Base-by-base conservation (phyloP, 2,797 vertebrate species). In the Coluber constrictor region DNA sequence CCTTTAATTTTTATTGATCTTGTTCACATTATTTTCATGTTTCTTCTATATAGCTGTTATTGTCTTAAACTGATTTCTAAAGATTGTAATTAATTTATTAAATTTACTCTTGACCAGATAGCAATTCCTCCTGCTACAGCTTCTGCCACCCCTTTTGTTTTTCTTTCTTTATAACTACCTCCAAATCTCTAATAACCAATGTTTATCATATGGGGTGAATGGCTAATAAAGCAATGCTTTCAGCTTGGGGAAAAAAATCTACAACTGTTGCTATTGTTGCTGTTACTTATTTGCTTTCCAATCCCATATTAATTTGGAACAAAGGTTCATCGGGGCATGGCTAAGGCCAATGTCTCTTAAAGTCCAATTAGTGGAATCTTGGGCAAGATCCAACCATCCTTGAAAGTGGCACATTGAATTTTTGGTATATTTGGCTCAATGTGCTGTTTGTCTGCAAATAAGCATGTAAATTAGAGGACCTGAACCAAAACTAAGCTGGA, bases 351-450 rank as follows among this genome's bases (percentile, higher is more conserved):
- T 56, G 2, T 94, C 97, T 94, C 97, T 5, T 0, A 83, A 96
- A 93, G 97, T 94, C 96, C 96, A 97, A 97, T 97, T 97, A 97
- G 94, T 90, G 10, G 90, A 96, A 92, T 96, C 96, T 97, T 97
- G 96, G 96, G 96, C 63, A 95, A 88, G 92, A 95, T 96, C 96
- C 97, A 97, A 94, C 27, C 88, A 23, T 88, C 94, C 92, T 93
- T 90, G 63, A 87, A 95, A 94, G 91, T 51, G 90, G 51, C 83
- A 90, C 59, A 18, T 57, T n/a, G 79, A n/a, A 93, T 94, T 94
- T 95, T 70, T 96, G 96, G 93, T 92, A 94, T 93, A 27, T 56
- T 94, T 94, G 90, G 32, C 51, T 89, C 51, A 15, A 9, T 3
- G 9, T 29, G 0, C 29, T 32, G 12, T 90, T 96, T 29, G 25